Base-by-base conservation (phyloP, 2,888 invertebrate species). In the Cistogaster globosa region DNA sequence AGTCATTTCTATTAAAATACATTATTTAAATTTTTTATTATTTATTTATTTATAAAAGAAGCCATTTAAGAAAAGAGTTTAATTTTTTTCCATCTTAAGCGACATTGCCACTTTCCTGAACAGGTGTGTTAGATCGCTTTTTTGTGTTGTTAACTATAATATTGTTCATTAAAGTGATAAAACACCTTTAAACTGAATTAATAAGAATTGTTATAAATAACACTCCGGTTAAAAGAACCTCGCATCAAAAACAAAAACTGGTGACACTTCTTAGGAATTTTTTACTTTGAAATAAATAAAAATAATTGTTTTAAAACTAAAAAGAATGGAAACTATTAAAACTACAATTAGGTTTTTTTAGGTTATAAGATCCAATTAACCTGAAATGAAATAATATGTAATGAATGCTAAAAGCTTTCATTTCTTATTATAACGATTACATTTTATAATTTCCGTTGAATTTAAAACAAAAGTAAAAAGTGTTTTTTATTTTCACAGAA, bases 361-460 rank as follows among this genome's bases (percentile, higher is more conserved):
- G n/a, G n/a, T 65, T 75, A 65, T 60, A 63, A 58, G 53, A 79
- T 53, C 48, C 84, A 84, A 80, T 84, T 80, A 80, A 80, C 65
- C 62, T 22, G 45, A 78, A 65, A 58, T 69, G 71, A 32, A 32
- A 32, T 20, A 11, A 51, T 68, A 72, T 58, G 72, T 5, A 48
- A 48, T 48, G 48, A 48, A 16, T 6, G 51, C 18, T 53, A 2
- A n/a, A 16, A 74, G 72, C 63, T 74, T 57, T 79, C 38, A 58
- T 77, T 74, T 57, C 63, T 78, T 11, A 51, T 62, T 62, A 67
- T 18, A 67, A 67, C 67, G 18, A 74, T 67, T 62, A 68, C 36
- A 53, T 69, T 75, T 81, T 75, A 69, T 68, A 68, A 68, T 81
- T 68, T 81, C 68, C 55, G 67, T 38, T 67, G 58, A 48, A 38